These are phyloP conservation scores for Butorides virescens DNA, from an alignment of 2,113 vertebrate genomes.

Conservation along the genomic window DNA sequence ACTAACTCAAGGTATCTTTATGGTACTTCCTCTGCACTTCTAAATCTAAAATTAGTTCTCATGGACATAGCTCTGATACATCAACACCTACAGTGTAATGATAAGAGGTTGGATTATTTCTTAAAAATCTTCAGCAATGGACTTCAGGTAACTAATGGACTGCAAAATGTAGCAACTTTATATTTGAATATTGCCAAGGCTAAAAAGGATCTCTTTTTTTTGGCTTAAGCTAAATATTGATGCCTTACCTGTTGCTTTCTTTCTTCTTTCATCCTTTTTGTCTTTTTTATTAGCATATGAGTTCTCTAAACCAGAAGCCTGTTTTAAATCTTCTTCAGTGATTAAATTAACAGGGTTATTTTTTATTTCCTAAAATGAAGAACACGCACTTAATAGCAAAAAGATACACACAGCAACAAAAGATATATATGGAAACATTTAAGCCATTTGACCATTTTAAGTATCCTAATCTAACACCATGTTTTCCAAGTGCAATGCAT, in stretches of 20 bases:
- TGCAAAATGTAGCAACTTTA: not conserved
- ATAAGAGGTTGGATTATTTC: not conserved
- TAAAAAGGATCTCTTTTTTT: not conserved
- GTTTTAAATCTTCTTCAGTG: constrained; percentile 92
- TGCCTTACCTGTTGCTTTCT: constrained; percentile 84
- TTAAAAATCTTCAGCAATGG: not conserved
- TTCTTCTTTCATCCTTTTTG: constrained; percentile 90
- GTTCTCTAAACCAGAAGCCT: constrained; percentile 76
- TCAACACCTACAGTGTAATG: not conserved
- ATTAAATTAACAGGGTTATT: constrained; percentile 90
- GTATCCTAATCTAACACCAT: not conserved
- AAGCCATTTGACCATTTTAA: not conserved
- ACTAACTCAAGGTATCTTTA: not conserved
- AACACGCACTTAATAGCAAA: not conserved
- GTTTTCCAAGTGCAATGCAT: not conserved
- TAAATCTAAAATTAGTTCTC: not conserved
- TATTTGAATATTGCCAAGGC: not conserved
- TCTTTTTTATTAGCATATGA: constrained; percentile 82
- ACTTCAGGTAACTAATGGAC: not conserved
- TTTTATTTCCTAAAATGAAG: constrained; percentile 87
- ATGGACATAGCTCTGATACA: not conserved
- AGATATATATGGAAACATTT: not conserved
- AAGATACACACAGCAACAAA: not conserved
- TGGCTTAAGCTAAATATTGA: not conserved
- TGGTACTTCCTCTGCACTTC: not conserved